Conservation (phyloP, 1,140 invertebrate species). For the Lordiphosa collinella region DNA sequence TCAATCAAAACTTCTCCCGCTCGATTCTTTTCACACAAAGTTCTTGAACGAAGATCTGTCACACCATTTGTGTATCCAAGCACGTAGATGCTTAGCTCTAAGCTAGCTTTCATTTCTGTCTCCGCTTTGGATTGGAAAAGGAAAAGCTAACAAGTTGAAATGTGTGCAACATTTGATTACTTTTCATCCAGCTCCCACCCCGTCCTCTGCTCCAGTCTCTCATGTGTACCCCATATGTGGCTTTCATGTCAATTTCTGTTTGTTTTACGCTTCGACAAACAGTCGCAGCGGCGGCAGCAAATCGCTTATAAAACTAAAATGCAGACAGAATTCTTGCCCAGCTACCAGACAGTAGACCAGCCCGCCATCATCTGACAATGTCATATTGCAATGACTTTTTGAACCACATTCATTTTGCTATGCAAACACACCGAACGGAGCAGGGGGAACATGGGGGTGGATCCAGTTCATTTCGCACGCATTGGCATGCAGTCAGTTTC, state of each 20-base stretch:
- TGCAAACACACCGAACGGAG: constrained; percentile 23
- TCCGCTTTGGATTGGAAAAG: neutral
- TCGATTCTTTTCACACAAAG: too few species aligned
- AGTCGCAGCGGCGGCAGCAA: constrained; percentile 37
- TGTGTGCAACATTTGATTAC: constrained; percentile 68
- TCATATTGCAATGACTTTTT: constrained; percentile 61
- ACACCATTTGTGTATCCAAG: too few species aligned
- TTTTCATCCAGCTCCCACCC: constrained; percentile 28
- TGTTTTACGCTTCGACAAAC: constrained; percentile 62
- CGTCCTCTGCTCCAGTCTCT: neutral
- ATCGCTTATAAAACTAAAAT: constrained; percentile 69
- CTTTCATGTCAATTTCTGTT: constrained; percentile 66
- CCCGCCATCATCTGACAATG: constrained; percentile 28
- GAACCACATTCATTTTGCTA: constrained; percentile 61
- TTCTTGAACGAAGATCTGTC: too few species aligned
- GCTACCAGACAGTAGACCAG: neutral
- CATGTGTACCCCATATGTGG: constrained; percentile 9
- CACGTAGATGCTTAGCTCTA: neutral
- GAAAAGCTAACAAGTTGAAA: constrained; percentile 28
- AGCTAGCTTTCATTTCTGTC: neutral
- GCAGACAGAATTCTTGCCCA: constrained; percentile 24
- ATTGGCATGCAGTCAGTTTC: constrained; percentile 39
- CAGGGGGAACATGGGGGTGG: neutral
- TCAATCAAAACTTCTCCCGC: too few species aligned
- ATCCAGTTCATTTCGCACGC: constrained; percentile 49